Percentiles rank a stretch among this genome's conserved stretches.
phyloP scores from a whole-genome alignment of 2,888 invertebrate species.

The Notocelia uddmanniana region DNA sequence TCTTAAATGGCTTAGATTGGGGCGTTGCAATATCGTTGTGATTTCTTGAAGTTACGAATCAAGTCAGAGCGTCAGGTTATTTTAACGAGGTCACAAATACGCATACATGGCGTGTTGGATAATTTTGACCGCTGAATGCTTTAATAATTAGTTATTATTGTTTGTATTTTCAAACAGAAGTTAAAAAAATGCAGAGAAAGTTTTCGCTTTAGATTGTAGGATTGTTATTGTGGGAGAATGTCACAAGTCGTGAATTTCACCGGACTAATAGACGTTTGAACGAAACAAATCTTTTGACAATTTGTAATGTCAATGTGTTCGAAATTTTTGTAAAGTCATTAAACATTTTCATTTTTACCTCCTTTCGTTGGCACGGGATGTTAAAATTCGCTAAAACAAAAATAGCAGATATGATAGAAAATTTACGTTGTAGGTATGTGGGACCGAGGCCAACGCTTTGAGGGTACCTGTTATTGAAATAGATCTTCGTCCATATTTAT shows the following conservation, averaged over 20 bases:
- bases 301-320: not conserved
- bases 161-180: not conserved
- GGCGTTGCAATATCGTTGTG: conserved; percentile 61
- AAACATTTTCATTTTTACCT: not conserved
- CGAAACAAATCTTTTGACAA: not conserved
- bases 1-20: conserved; percentile 59
- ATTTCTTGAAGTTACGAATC: conserved; percentile 29
- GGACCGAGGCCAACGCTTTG: not conserved
- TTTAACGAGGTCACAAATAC: not conserved
- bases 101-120: not conserved
- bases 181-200: not conserved
- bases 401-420: not conserved
- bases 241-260: not conserved
- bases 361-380: not conserved
- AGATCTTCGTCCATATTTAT: not conserved
- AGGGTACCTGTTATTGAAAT: too few relatives aligned
- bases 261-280: not conserved
- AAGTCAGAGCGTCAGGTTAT: conserved; percentile 2
- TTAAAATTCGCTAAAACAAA: not conserved
- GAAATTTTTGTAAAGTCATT: not conserved
- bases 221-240: not conserved
- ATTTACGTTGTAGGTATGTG: not conserved
- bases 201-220: not conserved
- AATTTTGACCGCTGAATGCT: conserved; percentile 1
- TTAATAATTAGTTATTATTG: conserved; percentile 14